Conservation (phyloP, 2,113 vertebrate species). For the Rafetus swinhoei region DNA sequence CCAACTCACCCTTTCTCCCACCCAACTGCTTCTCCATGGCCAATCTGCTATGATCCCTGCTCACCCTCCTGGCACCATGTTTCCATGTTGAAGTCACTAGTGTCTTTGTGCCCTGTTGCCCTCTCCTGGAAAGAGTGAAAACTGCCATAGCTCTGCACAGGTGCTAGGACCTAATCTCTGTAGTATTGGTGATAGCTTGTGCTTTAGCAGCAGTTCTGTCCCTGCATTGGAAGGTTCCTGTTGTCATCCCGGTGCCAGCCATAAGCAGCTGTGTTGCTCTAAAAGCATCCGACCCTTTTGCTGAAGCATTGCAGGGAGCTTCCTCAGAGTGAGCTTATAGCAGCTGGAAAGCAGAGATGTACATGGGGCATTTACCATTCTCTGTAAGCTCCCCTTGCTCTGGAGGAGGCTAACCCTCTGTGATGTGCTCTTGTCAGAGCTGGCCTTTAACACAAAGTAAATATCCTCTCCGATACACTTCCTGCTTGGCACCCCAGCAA, state of each 20-base stretch:
- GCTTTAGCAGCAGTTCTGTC: not conserved
- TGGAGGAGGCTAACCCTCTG: slow-evolving; percentile 2
- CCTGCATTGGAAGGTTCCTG: not conserved
- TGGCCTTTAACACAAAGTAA: slow-evolving; percentile 1
- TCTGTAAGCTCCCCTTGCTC: not conserved
- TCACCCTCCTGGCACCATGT: too few relatives aligned
- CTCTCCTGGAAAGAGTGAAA: not conserved
- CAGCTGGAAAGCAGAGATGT: not conserved
- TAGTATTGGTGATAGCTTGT: not conserved
- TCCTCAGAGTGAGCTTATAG: slow-evolving; percentile 36
- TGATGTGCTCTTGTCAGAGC: slow-evolving; percentile 23
- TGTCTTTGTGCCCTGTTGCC: not conserved
- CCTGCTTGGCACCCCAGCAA: not conserved
- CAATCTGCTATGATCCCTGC: too few relatives aligned
- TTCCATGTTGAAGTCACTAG: too few relatives aligned
- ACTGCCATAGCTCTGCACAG: too few relatives aligned
- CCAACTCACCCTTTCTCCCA: not conserved
- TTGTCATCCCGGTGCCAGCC: not conserved
- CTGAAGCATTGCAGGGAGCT: not conserved
- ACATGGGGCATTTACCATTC: not conserved
- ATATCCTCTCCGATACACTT: not conserved
- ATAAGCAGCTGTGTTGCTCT: slow-evolving; percentile 10
- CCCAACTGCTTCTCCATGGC: not conserved
- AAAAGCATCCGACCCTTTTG: slow-evolving; percentile 15
- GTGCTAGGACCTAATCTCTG: not conserved